Percentiles rank a stretch among this genome's conserved stretches.
These are phyloP conservation scores for Ferdinandea cuprea DNA, from an alignment of 2,888 invertebrate genomes.

Conservation along the genomic window DNA sequence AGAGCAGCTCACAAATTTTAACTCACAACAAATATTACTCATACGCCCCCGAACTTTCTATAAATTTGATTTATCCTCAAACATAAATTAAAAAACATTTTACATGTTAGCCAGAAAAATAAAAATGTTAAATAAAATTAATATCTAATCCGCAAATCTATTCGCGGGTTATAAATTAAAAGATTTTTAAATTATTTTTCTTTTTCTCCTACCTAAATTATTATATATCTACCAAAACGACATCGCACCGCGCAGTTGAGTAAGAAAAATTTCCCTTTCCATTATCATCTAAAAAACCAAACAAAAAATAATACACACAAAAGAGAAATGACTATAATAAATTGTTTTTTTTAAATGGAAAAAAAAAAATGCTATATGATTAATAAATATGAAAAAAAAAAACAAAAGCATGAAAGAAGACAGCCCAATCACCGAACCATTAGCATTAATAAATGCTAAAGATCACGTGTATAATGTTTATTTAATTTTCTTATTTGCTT, in stretches of 20 bases:
- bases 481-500: constrained; percentile 15
- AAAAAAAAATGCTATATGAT: constrained; percentile 29
- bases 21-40: constrained; percentile 29
- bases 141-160: constrained; percentile 35
- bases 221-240: neutral
- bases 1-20: constrained; percentile 12
- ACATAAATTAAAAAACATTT: constrained; percentile 29
- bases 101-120: constrained; percentile 22
- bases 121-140: constrained; percentile 43
- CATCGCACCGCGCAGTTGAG: neutral
- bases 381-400: constrained; percentile 28
- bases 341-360: constrained; percentile 16
- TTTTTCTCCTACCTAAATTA: too few relatives aligned
- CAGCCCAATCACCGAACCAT: constrained; percentile 20
- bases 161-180: constrained; percentile 28
- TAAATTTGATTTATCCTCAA: constrained; percentile 23
- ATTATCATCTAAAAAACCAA: constrained; percentile 50
- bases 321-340: constrained; percentile 34
- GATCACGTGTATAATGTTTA: constrained; percentile 13
- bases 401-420: constrained; percentile 13
- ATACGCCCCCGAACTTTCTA: constrained; percentile 39
- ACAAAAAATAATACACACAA: constrained; percentile 14
- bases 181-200: constrained; percentile 8
- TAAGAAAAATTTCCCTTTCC: constrained; percentile 15
- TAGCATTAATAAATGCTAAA: constrained; percentile 48